phyloP scores from a whole-genome alignment of 2,113 vertebrate genomes.

The Balaeniceps rex region DNA sequence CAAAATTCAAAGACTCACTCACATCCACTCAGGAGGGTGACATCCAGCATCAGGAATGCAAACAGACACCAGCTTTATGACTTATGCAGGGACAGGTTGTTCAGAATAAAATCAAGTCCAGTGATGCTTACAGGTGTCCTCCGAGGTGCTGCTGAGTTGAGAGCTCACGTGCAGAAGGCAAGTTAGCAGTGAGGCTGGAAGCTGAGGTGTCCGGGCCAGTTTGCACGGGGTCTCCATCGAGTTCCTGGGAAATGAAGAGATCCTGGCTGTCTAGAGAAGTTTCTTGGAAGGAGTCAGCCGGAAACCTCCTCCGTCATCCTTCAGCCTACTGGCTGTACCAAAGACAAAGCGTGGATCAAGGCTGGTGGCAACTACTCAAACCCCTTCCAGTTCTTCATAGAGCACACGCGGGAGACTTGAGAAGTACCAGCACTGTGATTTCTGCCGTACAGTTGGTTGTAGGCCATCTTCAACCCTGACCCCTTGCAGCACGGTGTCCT shows the following conservation, averaged over 20 bases:
- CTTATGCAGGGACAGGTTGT: not conserved
- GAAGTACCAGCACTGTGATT: fast-evolving
- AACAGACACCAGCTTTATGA: not conserved
- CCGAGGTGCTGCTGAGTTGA: not conserved
- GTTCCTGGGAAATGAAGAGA: not conserved
- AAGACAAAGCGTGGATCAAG: not conserved
- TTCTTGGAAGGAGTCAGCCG: not conserved
- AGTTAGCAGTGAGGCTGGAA: not conserved
- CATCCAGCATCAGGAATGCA: not conserved
- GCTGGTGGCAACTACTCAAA: not conserved
- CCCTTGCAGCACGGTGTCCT: not conserved
- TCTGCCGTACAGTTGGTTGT: not conserved
- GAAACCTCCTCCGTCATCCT: not conserved
- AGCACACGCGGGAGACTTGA: fast-evolving
- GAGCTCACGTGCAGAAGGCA: not conserved
- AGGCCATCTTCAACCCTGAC: not conserved
- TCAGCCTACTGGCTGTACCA: not conserved
- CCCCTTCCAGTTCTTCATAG: not conserved
- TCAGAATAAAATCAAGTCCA: not conserved
- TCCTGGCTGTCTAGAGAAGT: not conserved
- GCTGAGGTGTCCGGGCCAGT: not conserved
- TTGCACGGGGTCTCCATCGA: not conserved
- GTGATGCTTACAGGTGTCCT: not conserved
- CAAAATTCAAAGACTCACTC: not conserved
- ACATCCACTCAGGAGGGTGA: not conserved